These are phyloP conservation scores for Drosophila macrospina DNA, from an alignment of 2,888 invertebrate species.

Conservation along the genomic window DNA sequence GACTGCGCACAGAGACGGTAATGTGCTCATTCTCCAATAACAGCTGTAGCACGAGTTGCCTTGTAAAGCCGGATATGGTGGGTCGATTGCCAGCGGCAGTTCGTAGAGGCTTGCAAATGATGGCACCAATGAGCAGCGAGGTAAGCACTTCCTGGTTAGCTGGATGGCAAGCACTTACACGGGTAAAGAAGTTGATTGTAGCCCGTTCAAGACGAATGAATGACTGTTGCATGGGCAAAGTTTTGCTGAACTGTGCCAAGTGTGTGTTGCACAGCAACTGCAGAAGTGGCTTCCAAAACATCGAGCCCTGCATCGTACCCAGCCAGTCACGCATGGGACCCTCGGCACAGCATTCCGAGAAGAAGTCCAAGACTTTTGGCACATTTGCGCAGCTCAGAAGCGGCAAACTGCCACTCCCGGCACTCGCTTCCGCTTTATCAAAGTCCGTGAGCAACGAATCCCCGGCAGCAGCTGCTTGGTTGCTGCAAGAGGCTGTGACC, in stretches of 20 bases:
- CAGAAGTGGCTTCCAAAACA: conserved; percentile 94
- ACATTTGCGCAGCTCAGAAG: conserved; percentile 88
- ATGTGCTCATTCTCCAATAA: conserved; percentile 94
- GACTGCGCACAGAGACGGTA: conserved; percentile 89
- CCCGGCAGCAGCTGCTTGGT: conserved; percentile 38
- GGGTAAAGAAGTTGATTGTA: conserved; percentile 92
- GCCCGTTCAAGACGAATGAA: conserved; percentile 90
- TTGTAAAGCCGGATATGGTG: conserved; percentile 93
- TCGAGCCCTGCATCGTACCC: conserved; percentile 91
- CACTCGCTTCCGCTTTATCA: conserved; percentile 65
- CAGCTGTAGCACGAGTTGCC: conserved; percentile 93
- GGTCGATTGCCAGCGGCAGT: conserved; percentile 56
- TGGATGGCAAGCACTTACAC: conserved; percentile 93
- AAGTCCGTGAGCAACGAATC: conserved; percentile 63
- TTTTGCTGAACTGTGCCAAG: conserved; percentile 80
- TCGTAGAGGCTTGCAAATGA: conserved; percentile 63
- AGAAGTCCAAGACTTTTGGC: conserved; percentile 91
- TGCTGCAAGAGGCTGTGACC: conserved; percentile 52
- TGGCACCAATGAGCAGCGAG: conserved; percentile 87
- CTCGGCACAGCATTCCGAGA: conserved; percentile 92
- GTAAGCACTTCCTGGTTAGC: conserved; percentile 94
- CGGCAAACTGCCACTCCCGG: conserved; percentile 65
- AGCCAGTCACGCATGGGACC: conserved; percentile 95
- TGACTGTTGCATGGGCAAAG: conserved; percentile 83
- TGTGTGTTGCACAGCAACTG: conserved; percentile 90